These are phyloP conservation scores for Neuroscelio doddi DNA, from an alignment of 2,888 invertebrate species.

Conservation along the genomic window DNA sequence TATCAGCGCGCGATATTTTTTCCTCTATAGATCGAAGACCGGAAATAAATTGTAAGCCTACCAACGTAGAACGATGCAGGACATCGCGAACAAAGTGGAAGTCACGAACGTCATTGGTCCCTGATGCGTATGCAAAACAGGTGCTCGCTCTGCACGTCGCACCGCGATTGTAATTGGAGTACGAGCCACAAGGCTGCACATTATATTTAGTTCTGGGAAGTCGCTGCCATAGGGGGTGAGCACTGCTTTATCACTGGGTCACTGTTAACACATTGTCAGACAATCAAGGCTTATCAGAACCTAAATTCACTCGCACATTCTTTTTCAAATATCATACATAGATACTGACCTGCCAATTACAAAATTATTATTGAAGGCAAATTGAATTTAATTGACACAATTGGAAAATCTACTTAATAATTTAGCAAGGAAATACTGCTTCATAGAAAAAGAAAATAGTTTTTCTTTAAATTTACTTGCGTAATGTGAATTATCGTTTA, in stretches of 20 bases:
- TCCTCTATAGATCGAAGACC: constrained; percentile 39
- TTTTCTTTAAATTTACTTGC: too few relatives aligned
- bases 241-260: constrained; percentile 62
- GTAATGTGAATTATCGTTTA: too few relatives aligned
- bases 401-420: too few relatives aligned
- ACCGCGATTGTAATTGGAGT: constrained; percentile 64
- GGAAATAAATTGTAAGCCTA: constrained; percentile 59
- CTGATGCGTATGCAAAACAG: constrained; percentile 68
- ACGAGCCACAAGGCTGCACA: constrained; percentile 66
- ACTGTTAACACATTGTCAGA: constrained; percentile 68
- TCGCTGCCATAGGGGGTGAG: constrained; percentile 56
- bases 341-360: too few relatives aligned
- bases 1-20: constrained; percentile 5
- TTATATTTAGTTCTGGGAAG: constrained; percentile 55
- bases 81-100: constrained; percentile 60
- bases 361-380: too few relatives aligned
- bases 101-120: constrained; percentile 62
- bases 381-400: too few relatives aligned
- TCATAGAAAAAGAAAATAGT: too few relatives aligned
- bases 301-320: constrained; percentile 25
- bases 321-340: too few relatives aligned
- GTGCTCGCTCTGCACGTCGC: constrained; percentile 56
- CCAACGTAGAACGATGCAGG: constrained; percentile 32
- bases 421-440: too few relatives aligned
- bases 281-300: constrained; percentile 63